Conservation (phyloP, 2,888 invertebrate genomes). For the Zhengitettix transpicula region DNA sequence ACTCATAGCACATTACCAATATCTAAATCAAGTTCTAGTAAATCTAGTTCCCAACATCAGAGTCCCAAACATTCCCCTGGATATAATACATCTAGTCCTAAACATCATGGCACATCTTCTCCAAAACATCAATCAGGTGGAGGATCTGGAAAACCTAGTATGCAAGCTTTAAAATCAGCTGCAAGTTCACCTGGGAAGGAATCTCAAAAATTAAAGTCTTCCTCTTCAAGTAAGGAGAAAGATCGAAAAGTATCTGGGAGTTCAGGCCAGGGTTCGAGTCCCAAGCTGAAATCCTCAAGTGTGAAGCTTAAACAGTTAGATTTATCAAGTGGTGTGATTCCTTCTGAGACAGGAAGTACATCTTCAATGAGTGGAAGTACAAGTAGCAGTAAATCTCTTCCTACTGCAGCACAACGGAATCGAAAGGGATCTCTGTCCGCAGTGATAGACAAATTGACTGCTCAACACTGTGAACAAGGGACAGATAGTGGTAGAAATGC, state of each 20-base stretch:
- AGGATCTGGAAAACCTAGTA: conserved; percentile 70
- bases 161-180: conserved; percentile 73
- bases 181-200: conserved; percentile 21
- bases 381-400: conserved; percentile 40
- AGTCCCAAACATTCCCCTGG: conserved; percentile 62
- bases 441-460: conserved; percentile 72
- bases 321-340: conserved; percentile 14
- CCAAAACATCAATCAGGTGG: conserved; percentile 54
- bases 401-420: conserved; percentile 40
- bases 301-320: conserved; percentile 52
- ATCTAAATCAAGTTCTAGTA: conserved; percentile 5
- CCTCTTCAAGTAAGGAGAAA: conserved; percentile 26
- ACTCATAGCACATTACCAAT: conserved; percentile 28
- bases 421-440: conserved; percentile 63
- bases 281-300: conserved; percentile 45
- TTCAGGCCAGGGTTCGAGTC: conserved; percentile 38
- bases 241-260: conserved; percentile 30
- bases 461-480: conserved; percentile 44
- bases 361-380: conserved; percentile 39
- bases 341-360: conserved; percentile 23
- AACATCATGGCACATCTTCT: conserved; percentile 61
- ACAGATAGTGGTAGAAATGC: conserved; percentile 21
- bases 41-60: conserved; percentile 14
- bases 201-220: background rate
- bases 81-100: conserved; percentile 41